Conservation (phyloP, 2,888 invertebrate species). For the Microdon myrmicae region DNA sequence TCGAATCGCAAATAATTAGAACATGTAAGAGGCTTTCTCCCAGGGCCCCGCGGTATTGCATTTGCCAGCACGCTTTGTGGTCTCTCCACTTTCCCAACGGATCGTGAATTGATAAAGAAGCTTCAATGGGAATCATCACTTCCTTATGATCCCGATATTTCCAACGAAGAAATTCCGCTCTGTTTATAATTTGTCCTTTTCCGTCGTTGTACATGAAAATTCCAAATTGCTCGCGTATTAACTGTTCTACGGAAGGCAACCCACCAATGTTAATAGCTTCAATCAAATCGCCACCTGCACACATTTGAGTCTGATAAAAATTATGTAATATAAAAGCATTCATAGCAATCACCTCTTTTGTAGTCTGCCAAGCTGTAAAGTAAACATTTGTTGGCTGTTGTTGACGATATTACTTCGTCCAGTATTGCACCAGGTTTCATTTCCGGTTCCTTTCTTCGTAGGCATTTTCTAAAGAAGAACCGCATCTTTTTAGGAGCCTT, state of each 20-base stretch:
- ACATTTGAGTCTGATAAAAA: neutral
- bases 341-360: slow-evolving; percentile 74
- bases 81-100: slow-evolving; percentile 89
- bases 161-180: slow-evolving; percentile 90
- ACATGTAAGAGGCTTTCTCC: slow-evolving; percentile 96
- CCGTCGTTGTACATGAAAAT: slow-evolving; percentile 90
- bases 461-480: slow-evolving; percentile 63
- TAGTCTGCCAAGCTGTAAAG: slow-evolving; percentile 90
- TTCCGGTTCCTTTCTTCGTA: slow-evolving; percentile 65
- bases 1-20: slow-evolving; percentile 92
- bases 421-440: slow-evolving; percentile 78
- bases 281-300: slow-evolving; percentile 82
- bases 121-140: slow-evolving; percentile 87
- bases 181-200: slow-evolving; percentile 83
- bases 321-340: slow-evolving; percentile 1
- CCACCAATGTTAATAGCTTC: slow-evolving; percentile 89
- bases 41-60: slow-evolving; percentile 93
- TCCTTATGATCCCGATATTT: slow-evolving; percentile 87
- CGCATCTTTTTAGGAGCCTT: slow-evolving; percentile 56
- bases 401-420: slow-evolving; percentile 85
- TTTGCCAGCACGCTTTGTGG: slow-evolving; percentile 97
- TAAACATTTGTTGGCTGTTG: slow-evolving; percentile 86
- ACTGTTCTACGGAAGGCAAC: slow-evolving; percentile 82
- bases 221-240: slow-evolving; percentile 87
- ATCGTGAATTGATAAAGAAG: slow-evolving; percentile 84